phyloP scores from a whole-genome alignment of 1,140 invertebrate genomes.

The Apis florea region DNA sequence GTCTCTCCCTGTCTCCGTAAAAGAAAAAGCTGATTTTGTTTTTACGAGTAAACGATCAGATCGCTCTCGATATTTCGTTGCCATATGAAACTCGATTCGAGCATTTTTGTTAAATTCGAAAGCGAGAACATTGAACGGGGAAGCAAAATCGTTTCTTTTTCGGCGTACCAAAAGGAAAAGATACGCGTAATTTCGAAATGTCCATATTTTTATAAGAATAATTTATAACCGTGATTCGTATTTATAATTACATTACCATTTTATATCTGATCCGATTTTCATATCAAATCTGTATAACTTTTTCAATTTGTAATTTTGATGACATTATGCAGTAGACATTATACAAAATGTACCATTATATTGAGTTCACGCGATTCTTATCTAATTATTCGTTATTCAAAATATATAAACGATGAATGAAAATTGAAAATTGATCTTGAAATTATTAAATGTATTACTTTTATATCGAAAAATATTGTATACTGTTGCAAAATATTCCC shows the following conservation, averaged over 20 bases:
- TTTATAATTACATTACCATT: not conserved
- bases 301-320: not conserved
- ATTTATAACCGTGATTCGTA: not conserved
- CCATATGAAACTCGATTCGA: not conserved
- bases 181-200: not conserved
- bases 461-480: not conserved
- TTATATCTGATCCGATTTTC: not conserved
- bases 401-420: not conserved
- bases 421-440: not conserved
- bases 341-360: not conserved
- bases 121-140: conserved; percentile 29
- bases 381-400: not conserved
- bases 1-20: not conserved
- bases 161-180: not conserved
- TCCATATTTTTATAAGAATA: not conserved
- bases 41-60: conserved; percentile 14
- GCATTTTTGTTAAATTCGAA: conserved; percentile 36
- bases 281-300: not conserved
- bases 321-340: not conserved
- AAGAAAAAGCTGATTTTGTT: conserved; percentile 33
- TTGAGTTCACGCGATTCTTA: not conserved
- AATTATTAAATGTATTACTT: not conserved
- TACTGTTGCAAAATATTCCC: not conserved
- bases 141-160: conserved; percentile 6
- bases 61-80: conserved; percentile 6